phyloP scores from a whole-genome alignment of 2,797 vertebrate species.

The Monodelphis domestica region DNA sequence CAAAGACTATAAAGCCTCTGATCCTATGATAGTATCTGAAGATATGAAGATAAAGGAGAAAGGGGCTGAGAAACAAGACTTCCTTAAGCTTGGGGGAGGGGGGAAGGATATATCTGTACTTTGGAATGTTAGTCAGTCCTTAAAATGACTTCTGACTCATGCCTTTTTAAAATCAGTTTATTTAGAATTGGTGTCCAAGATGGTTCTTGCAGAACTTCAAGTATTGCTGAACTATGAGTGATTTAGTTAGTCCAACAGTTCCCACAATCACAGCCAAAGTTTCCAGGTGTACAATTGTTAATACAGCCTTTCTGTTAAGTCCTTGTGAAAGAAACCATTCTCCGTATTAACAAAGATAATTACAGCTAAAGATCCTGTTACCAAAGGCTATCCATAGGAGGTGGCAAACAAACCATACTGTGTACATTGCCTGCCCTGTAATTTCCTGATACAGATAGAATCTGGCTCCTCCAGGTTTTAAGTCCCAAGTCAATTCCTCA shows the following conservation, averaged over 20 bases:
- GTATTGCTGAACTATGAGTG: neutral
- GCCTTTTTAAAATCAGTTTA: slow-evolving; percentile 12
- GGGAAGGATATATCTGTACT: slow-evolving; percentile 1
- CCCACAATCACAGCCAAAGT: neutral
- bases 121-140: slow-evolving; percentile 26
- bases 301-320: neutral
- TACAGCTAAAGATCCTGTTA: neutral
- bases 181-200: slow-evolving; percentile 13
- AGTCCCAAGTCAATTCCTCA: neutral
- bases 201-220: slow-evolving; percentile 28
- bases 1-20: neutral
- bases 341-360: neutral
- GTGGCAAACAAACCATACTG: slow-evolving; percentile 3
- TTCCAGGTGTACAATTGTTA: slow-evolving; percentile 29
- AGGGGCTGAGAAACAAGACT: neutral
- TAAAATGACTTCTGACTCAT: slow-evolving; percentile 14
- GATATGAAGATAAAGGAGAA: neutral
- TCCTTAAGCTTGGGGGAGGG: neutral
- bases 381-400: neutral
- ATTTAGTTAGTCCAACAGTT: neutral
- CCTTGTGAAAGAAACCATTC: slow-evolving; percentile 42
- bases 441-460: neutral
- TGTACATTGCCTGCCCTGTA: slow-evolving; percentile 2
- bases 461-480: neutral
- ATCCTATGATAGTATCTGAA: too few species aligned